Evolutionary conservation across 2,797 vertebrate genomes (phyloP).

Genomic region (Onychomys leucogaster): DNA sequence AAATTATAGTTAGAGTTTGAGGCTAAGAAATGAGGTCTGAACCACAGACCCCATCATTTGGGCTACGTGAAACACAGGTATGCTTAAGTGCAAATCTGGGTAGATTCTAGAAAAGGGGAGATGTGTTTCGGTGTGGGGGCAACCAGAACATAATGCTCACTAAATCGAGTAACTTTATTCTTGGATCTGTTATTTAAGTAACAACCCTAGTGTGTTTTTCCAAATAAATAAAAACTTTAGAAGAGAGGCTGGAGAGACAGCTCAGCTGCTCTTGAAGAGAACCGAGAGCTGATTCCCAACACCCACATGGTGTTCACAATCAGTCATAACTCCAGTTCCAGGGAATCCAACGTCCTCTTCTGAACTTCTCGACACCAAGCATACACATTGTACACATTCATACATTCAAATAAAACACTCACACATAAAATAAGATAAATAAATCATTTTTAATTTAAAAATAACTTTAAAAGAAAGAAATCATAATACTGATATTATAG

Average conservation of each 20-base stretch:
- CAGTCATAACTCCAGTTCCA: not conserved
- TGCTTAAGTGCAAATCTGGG: not conserved
- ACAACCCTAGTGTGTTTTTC: not conserved
- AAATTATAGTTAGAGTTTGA: not conserved
- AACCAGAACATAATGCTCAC: not conserved
- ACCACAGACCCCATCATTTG: not conserved
- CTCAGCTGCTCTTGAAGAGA: not conserved
- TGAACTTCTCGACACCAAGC: not conserved
- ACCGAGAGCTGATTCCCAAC: not conserved
- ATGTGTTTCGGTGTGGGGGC: not conserved
- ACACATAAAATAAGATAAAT: not conserved
- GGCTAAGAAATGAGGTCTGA: not conserved
- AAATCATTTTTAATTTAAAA: not conserved
- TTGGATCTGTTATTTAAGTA: constrained; percentile 10
- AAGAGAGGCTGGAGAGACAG: not conserved
- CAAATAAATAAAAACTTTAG: constrained; percentile 5
- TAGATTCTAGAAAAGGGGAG: not conserved
- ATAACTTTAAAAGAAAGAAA: not conserved
- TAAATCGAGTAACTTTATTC: not conserved
- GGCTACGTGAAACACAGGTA: not conserved
- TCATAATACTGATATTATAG: not conserved
- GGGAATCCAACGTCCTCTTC: not conserved
- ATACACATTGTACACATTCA: not conserved
- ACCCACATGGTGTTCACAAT: too few species aligned
- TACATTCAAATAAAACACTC: not conserved